A percentile compares a stretch with the other conserved stretches of the same genome.
Evolutionary conservation across 2,113 vertebrate species (phyloP).

Genomic region (Catagonus wagneri): DNA sequence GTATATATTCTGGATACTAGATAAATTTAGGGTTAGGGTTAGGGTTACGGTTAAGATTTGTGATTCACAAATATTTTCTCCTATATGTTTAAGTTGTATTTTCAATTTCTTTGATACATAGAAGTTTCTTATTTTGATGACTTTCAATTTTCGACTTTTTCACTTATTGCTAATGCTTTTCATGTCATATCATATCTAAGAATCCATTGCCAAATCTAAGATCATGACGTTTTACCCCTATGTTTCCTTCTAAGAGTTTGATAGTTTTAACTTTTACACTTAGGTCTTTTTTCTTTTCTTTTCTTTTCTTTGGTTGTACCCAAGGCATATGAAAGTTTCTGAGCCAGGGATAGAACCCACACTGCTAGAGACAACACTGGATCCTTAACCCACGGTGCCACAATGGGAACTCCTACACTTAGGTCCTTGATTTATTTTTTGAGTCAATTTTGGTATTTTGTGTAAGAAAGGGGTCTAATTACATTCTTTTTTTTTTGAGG

Average conservation of each 20-base stretch:
- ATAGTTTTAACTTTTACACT: background rate
- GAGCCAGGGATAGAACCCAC: too few species aligned
- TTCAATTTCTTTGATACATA: background rate
- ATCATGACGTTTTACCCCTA: background rate
- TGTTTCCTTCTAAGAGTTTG: background rate
- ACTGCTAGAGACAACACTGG: too few species aligned
- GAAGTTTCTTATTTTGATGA: background rate
- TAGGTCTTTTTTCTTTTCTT: background rate
- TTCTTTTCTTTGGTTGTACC: too few species aligned
- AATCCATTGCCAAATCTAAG: background rate
- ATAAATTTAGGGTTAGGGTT: too few species aligned
- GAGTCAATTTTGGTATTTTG: background rate
- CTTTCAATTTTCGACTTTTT: background rate
- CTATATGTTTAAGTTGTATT: background rate
- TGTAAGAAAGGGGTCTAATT: background rate
- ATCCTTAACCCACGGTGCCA: too few species aligned
- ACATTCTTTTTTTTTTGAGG: background rate
- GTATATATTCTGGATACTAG: background rate
- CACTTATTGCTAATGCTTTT: background rate
- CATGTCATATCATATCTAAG: background rate
- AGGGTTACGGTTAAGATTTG: background rate
- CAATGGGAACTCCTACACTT: background rate
- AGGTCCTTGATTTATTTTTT: background rate
- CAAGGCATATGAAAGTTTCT: too few species aligned
- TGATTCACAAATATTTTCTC: slow-evolving; percentile 1